Conservation (phyloP, 2,113 vertebrate species). For the Zapornia atra region DNA sequence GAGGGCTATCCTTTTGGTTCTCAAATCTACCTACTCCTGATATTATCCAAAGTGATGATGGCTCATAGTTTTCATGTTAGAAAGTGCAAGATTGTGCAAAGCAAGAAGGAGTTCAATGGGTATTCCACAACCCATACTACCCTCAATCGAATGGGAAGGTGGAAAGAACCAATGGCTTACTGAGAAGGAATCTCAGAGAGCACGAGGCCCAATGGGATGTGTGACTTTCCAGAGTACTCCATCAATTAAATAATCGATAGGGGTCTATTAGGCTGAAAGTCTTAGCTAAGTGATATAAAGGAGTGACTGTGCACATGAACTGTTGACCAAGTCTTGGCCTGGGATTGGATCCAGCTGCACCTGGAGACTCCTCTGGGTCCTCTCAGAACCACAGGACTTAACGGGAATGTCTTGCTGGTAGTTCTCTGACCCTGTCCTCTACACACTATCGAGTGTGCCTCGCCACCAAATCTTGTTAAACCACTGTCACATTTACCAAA, state of each 20-base stretch:
- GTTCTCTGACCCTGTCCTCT: too few relatives aligned
- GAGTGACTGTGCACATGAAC: neutral
- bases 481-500: neutral
- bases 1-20: neutral
- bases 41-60: neutral
- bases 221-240: neutral
- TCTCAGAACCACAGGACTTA: too few relatives aligned
- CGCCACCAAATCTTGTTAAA: neutral
- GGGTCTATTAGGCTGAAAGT: neutral
- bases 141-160: neutral
- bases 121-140: neutral
- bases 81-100: neutral
- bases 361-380: too few relatives aligned
- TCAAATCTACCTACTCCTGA: neutral
- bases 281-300: neutral
- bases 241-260: neutral
- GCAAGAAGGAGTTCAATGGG: neutral
- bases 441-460: neutral
- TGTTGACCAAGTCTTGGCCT: neutral
- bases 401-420: too few relatives aligned
- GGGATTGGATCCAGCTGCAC: too few relatives aligned
- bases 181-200: neutral
- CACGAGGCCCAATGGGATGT: too few relatives aligned
- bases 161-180: neutral
- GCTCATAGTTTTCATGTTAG: neutral